Conservation (phyloP, 2,888 invertebrate species). For the Xestia sexstrigata region DNA sequence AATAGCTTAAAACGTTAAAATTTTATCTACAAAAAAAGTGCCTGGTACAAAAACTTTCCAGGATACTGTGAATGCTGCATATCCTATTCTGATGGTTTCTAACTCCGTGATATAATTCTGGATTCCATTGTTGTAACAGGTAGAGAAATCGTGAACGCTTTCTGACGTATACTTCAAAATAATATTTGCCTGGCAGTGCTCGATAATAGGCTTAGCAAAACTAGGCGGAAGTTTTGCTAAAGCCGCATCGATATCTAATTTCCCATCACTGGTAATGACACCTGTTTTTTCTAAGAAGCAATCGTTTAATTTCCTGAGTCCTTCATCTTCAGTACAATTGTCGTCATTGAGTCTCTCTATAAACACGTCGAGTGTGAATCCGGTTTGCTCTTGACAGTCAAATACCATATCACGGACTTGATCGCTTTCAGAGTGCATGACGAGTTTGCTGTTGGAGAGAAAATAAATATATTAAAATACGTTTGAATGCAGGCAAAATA, state of each 20-base stretch:
- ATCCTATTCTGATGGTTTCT: not conserved
- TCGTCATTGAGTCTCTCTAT: not conserved
- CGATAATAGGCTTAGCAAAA: slow-evolving; percentile 1
- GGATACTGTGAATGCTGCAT: not conserved
- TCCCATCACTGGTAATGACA: not conserved
- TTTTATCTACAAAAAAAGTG: not conserved
- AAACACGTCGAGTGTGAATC: not conserved
- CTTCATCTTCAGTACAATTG: not conserved
- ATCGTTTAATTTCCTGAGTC: not conserved
- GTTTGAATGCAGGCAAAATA: no score
- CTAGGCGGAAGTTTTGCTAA: not conserved
- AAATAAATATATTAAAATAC: no score
- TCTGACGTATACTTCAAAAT: not conserved
- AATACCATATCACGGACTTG: not conserved
- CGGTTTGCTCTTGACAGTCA: not conserved
- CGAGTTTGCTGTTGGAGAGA: no score
- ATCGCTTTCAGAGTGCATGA: not conserved
- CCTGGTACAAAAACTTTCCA: not conserved
- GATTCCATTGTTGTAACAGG: not conserved
- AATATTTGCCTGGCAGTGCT: slow-evolving; percentile 10
- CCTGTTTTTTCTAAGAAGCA: slow-evolving; percentile 9
- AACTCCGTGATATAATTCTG: not conserved
- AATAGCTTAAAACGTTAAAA: not conserved
- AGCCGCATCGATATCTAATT: slow-evolving; percentile 2
- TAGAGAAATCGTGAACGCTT: not conserved